Evolutionary conservation across 37 sponge, comb jelly and placozoan species (phyloP).

Genomic region (Aplysina aerophoba): DNA sequence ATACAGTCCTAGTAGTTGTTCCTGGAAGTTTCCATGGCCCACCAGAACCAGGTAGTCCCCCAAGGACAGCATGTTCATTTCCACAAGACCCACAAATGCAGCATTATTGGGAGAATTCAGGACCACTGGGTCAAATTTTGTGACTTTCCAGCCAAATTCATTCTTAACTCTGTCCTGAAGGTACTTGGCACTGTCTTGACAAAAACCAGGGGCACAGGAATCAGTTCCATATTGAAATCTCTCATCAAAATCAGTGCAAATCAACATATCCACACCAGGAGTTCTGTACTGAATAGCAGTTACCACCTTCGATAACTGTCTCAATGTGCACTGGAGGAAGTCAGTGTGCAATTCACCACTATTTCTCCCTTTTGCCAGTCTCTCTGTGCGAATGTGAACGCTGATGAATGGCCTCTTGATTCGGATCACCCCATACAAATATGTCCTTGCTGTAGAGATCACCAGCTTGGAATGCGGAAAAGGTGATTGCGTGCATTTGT

Average conservation of each 20-base stretch:
- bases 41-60: slow-evolving; percentile 46
- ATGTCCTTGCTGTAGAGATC: not conserved
- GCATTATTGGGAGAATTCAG: slow-evolving; percentile 18
- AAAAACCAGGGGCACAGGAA: too few relatives aligned
- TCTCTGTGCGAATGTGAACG: slow-evolving; percentile 50
- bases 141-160: not conserved
- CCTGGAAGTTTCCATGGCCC: slow-evolving; percentile 58
- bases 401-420: slow-evolving; percentile 5
- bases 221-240: too few relatives aligned
- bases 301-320: too few relatives aligned
- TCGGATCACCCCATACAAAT: not conserved
- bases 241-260: too few relatives aligned
- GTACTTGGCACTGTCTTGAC: too few relatives aligned
- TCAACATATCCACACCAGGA: too few relatives aligned
- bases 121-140: not conserved
- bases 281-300: too few relatives aligned
- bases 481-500: not conserved
- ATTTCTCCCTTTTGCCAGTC: slow-evolving; percentile 18
- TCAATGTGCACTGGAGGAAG: too few relatives aligned
- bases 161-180: too few relatives aligned
- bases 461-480: not conserved
- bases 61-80: slow-evolving; percentile 48
- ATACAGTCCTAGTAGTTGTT: not conserved
- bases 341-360: too few relatives aligned
- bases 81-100: slow-evolving; percentile 56